Evolutionary conservation across 2,113 vertebrate genomes (phyloP).

Genomic region (Osmerus eperlanus): DNA sequence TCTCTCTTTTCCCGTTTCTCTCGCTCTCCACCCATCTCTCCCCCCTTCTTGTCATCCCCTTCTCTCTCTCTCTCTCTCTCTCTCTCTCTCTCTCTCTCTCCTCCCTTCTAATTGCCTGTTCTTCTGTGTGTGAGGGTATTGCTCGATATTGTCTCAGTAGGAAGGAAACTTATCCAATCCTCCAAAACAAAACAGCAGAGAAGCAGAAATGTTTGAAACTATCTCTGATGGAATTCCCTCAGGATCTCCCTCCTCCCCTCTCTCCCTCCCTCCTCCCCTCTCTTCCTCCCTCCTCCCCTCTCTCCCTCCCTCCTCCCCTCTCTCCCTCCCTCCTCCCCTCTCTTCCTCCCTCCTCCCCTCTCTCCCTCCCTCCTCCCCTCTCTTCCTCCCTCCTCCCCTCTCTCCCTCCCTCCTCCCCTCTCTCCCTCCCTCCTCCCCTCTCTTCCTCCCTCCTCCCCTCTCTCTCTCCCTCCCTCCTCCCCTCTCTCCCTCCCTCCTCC

Average conservation of each 20-base stretch:
- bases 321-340: constrained; percentile 25
- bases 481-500: constrained; percentile 8
- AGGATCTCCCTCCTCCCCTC: constrained; percentile 33
- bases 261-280: constrained; percentile 30
- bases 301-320: constrained; percentile 29
- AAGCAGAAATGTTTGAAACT: constrained; percentile 30
- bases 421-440: constrained; percentile 41
- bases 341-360: constrained; percentile 38
- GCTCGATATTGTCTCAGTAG: constrained; percentile 57
- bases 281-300: neutral
- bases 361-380: constrained; percentile 24
- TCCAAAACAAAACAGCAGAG: constrained; percentile 51
- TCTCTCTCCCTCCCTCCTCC: neutral
- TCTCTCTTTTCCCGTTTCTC: too few relatives aligned
- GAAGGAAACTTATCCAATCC: constrained; percentile 52
- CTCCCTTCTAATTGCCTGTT: constrained; percentile 61
- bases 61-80: constrained; percentile 9
- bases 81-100: constrained; percentile 30
- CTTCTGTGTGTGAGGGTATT: constrained; percentile 61
- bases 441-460: constrained; percentile 40
- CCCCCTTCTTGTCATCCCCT: neutral
- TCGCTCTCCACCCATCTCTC: constrained; percentile 3
- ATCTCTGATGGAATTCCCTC: constrained; percentile 28
- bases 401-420: constrained; percentile 9
- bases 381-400: neutral